Evolutionary conservation across 1,140 invertebrate species (phyloP), one percentile per base, ranked within the genome.

Genomic region (Riptortus pedestris): DNA sequence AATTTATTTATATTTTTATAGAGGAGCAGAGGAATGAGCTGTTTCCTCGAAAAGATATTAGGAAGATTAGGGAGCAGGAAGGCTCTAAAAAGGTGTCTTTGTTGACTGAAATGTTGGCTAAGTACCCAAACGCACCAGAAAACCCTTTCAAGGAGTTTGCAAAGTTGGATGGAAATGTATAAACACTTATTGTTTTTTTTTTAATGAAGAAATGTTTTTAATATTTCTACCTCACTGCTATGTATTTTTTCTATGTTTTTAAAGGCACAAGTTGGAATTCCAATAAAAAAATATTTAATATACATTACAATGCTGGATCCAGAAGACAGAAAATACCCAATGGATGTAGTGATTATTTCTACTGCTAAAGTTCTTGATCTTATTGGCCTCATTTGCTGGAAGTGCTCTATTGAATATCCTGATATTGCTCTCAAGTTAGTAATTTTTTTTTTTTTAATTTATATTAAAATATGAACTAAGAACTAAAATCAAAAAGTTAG

Each of bases 351-450:
- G 67, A 87, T 94, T 33, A 77, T 92, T 62, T 81, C 85, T 27
- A 85, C 80, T 70, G 91, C 93, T 22, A 93, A 88, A 78, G 90
- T 96, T 31, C 78, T 83, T 67, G 93, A 98, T 72, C 81, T 96
- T n/a, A 91, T 97, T 74, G 94, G 94, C 20, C 82, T 96, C 20
- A 91, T 91, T 69, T 92, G 91, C 74, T 94, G 87, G 72, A 87
- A 88, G 78, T 85, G 77, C 67, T 74, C 76, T 24, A 72, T 70
- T 60, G 75, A 77, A 67, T 72, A 79, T 74, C 73, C 75, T 7
- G 73, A 79, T 70, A 72, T 76, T 64, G 70, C 69, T 57, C 68
- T 87, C 71, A 83, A 83, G 84, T 86, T 74, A 72, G 66, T 71
- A 51, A n/a, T n/a, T n/a, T n/a, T n/a, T n/a, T 43, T n/a, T n/a